Evolutionary conservation across 2,113 vertebrate species (phyloP).

Genomic region (Loxodonta africana): DNA sequence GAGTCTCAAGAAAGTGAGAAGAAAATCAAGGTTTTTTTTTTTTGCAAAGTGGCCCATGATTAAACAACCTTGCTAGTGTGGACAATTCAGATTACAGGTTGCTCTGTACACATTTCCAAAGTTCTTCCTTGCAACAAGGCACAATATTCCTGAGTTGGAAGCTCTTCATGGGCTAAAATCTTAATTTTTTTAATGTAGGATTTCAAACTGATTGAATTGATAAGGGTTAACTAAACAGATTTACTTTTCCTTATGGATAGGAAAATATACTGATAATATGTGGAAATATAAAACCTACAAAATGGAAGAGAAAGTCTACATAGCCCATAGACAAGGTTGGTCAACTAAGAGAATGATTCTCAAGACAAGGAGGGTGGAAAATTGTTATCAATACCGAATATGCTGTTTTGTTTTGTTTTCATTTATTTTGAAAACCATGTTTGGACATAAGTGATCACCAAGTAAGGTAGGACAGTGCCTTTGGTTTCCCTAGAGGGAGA

Average conservation of each 20-base stretch:
- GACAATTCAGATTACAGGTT: neutral
- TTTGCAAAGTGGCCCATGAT: neutral
- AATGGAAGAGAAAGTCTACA: neutral
- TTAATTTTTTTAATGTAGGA: neutral
- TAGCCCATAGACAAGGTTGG: neutral
- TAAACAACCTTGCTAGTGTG: neutral
- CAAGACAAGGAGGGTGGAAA: neutral
- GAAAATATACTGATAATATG: neutral
- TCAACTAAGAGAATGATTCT: neutral
- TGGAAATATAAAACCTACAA: slow-evolving; percentile 22
- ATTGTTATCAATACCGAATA: neutral
- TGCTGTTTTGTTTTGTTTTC: neutral
- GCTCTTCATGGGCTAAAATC: neutral
- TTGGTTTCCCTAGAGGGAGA: neutral
- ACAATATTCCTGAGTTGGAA: neutral
- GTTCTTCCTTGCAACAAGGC: neutral
- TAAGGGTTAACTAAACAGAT: neutral
- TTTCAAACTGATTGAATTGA: slow-evolving; percentile 5
- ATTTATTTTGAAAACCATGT: slow-evolving; percentile 15
- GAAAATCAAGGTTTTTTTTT: neutral
- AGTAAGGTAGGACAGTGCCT: neutral
- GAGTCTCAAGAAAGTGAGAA: neutral
- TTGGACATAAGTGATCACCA: neutral
- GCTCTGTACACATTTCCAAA: neutral
- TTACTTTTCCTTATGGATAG: neutral